Evolutionary conservation across 2,888 invertebrate species (phyloP), one percentile per base, ranked within the genome.

Genomic region (Tenthredo livida): DNA sequence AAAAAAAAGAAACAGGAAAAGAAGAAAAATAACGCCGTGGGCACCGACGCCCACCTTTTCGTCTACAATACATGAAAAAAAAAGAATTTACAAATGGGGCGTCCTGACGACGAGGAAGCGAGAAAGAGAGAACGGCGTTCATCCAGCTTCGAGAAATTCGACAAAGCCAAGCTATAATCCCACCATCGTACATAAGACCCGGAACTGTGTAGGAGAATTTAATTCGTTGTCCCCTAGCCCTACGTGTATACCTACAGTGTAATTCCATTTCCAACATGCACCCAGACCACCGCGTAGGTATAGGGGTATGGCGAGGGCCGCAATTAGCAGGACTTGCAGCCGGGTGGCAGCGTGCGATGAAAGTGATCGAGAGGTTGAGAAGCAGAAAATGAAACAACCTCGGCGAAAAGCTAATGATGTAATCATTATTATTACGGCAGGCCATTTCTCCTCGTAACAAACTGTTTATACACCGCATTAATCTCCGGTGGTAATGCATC

Each of bases 401-500:
- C 80, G 40, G 21, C 50, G 80, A 80, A 80, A 90, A 90, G 89
- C 91, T 92, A 91, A 92, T 90, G 90, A 80, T 61, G 61, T 80
- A 61, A 80, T 80, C 61, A 80, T 80, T 80, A 61, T 80, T 80
- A 80, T 80, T 61, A 80, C 80, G 40, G 61, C 61, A 40, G 80
- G 89, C 87, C 91, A 91, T 92, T 92, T 91, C 91, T 92, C 91
- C 89, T 89, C 40, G 88, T 88, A 90, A 90, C 91, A 90, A 91
- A 91, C 90, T 90, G 91, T 89, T 88, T 87, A 87, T 88, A 88
- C 88, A 88, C 91, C 90, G 89, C 91, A 91, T 92, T 92, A 92
- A 92, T 92, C 91, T 92, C 89, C 84, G 89, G 89, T 87, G 89
- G 89, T 89, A 89, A 92, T 92, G 90, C 91, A 92, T 92, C 92